Conservation (phyloP, 92 coral and sea anemone species). For the Montipora capitata region DNA sequence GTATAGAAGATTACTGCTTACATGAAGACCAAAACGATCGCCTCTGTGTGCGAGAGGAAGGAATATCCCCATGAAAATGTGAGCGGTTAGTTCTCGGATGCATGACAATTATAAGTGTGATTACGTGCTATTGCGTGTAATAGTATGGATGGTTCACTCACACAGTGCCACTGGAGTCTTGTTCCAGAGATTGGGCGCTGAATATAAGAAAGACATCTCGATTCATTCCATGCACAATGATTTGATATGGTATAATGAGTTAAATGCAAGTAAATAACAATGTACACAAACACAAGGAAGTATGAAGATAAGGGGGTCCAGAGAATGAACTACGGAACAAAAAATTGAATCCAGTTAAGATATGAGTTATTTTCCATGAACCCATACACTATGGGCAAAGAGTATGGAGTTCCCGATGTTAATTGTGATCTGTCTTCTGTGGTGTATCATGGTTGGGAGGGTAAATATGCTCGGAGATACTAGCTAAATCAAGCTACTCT, state of each 20-base stretch:
- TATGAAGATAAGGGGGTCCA: neutral
- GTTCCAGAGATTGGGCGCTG: conserved; percentile 45
- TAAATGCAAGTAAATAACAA: neutral
- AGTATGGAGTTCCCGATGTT: too few relatives aligned
- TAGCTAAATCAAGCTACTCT: too few relatives aligned
- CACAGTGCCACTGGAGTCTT: conserved; percentile 51
- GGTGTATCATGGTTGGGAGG: too few relatives aligned
- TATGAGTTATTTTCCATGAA: too few relatives aligned
- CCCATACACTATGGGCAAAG: too few relatives aligned
- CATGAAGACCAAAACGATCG: neutral
- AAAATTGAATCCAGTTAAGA: too few relatives aligned
- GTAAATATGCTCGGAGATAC: too few relatives aligned
- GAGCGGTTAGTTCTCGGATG: conserved; percentile 43
- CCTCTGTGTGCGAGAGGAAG: neutral
- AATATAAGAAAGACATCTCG: conserved; percentile 42
- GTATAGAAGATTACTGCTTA: too few relatives aligned
- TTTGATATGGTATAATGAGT: neutral
- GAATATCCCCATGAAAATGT: conserved; percentile 16
- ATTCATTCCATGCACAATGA: neutral
- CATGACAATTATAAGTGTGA: neutral
- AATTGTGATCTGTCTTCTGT: too few relatives aligned
- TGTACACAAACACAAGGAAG: neutral
- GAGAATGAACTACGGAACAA: neutral
- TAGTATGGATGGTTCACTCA: conserved; percentile 44
- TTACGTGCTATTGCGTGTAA: conserved; percentile 23